Evolutionary conservation across 2,888 invertebrate species (phyloP).

Genomic region (Agrypnus murinus): DNA sequence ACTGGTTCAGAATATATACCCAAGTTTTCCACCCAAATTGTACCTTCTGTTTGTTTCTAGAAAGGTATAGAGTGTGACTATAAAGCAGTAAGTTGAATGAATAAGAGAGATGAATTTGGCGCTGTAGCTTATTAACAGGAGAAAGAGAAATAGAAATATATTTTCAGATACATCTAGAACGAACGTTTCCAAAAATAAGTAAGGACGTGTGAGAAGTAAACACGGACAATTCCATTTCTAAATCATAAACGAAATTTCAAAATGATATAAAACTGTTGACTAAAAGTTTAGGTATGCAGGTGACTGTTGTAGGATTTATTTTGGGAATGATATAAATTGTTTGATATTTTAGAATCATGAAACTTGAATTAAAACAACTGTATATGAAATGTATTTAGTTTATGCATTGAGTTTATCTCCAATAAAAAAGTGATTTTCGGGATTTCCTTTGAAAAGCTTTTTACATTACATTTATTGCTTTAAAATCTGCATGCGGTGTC

Average conservation of each 20-base stretch:
- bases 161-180: background rate
- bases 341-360: no score
- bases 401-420: no score
- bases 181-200: slow-evolving; percentile 1
- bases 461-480: no score
- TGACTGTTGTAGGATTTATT: no score
- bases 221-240: background rate
- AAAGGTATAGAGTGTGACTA: slow-evolving; percentile 4
- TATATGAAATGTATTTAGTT: no score
- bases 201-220: background rate
- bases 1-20: slow-evolving; percentile 25
- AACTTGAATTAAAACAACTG: no score
- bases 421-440: no score
- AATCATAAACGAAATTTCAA: background rate
- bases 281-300: no score
- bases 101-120: background rate
- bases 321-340: no score
- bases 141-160: background rate
- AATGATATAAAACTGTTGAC: no score
- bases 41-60: slow-evolving; percentile 20
- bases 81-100: background rate
- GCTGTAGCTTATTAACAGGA: background rate
- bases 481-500: no score
- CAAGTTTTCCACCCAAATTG: slow-evolving; percentile 7
- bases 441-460: no score